A percentile compares a stretch with the other conserved stretches of the same genome.
Conservation (phyloP, 2,113 vertebrate species). For the Peromyscus maniculatus region DNA sequence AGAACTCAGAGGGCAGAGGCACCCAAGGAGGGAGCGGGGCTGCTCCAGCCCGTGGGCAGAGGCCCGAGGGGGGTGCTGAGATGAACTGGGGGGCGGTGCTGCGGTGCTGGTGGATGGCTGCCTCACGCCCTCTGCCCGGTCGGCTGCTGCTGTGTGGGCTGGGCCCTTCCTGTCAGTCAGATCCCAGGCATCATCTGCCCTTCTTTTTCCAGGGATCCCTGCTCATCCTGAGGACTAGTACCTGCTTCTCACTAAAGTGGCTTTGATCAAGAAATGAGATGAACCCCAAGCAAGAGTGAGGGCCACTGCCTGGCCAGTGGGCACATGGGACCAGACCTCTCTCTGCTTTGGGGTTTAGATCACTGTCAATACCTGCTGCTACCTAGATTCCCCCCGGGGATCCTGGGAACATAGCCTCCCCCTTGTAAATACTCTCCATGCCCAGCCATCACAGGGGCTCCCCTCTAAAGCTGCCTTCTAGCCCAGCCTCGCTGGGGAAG, state of each 20-base stretch:
- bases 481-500: not conserved
- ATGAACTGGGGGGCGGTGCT: not conserved
- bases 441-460: not conserved
- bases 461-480: not conserved
- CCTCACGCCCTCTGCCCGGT: not conserved
- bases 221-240: slow-evolving; percentile 72
- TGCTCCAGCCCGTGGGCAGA: not conserved
- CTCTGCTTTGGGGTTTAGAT: slow-evolving; percentile 6
- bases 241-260: slow-evolving; percentile 75
- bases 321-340: not conserved
- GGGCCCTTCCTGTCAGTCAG: not conserved
- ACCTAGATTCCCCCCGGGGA: not conserved
- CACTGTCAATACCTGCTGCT: slow-evolving; percentile 10
- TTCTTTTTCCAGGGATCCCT: not conserved
- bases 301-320: not conserved
- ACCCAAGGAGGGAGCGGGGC: slow-evolving; percentile 71
- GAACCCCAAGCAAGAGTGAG: slow-evolving; percentile 29
- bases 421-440: fast-evolving
- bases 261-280: slow-evolving; percentile 69
- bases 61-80: slow-evolving; percentile 12
- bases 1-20: slow-evolving; percentile 86
- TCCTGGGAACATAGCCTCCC: not conserved
- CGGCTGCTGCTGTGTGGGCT: not conserved
- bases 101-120: slow-evolving; percentile 51
- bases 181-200: not conserved